Evolutionary conservation across 2,888 invertebrate species (phyloP), one percentile per base, ranked within the genome.

Genomic region (Harpagoxenus sublaevis): DNA sequence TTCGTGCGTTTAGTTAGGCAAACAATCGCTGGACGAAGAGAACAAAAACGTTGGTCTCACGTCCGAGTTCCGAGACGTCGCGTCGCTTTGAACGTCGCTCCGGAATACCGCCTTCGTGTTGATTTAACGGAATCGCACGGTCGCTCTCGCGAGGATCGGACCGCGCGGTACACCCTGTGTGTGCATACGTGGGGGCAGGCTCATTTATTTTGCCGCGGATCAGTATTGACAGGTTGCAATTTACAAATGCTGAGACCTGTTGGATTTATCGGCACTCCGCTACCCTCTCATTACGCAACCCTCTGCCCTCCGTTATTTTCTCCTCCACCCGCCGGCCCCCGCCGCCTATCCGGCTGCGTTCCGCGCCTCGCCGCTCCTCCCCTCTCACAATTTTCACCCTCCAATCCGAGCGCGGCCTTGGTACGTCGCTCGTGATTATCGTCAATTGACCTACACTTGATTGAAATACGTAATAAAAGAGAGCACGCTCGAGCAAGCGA

Each of bases 251-350:
- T 92, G 93, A 93, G 94, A 93, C 93, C 93, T 93, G 94, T 89
- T 94, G 94, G 94, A 95, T 95, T 95, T 95, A 95, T 95, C 94
- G 95, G 94, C 93, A 93, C 94, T 95, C 94, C 92, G 92, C 94
- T 95, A 95, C 94, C 95, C 94, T 94, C 94, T 95, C 92, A 95
- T 95, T 95, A 95, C 71, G 60, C 92, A 92, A 92, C 91, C 93
- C 92, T 92, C 92, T 91, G 91, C 90, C 89, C 88, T 88, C 88
- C 91, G 88, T 88, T 91, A 86, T 88, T 90, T 89, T 89, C 89
- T 89, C 79, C 85, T 85, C 82, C 84, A 68, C 3, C 86, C 70
- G 65, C 65, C 57, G 65, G 71, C 71, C 28, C 78, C 62, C 57
- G 48, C 66, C 74, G 55, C 9, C 79, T 68, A 28, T 51, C 81